Base-by-base conservation (phyloP, 2,797 vertebrate species). In the Argya squamiceps region DNA sequence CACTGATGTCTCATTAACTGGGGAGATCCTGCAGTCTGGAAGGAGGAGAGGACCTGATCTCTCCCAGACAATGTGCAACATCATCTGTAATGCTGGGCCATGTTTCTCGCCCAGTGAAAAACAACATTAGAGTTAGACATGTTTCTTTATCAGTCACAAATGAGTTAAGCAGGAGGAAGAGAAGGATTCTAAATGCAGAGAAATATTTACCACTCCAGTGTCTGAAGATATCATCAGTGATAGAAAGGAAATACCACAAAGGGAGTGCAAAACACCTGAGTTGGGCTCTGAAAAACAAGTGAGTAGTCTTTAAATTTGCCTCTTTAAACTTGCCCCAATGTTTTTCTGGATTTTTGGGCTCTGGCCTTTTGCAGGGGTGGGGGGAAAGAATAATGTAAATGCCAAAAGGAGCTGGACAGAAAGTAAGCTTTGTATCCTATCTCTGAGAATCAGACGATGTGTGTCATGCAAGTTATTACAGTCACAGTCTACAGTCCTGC, bases 381-480 rank as follows among this genome's bases (percentile, higher is more conserved):
- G 23, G 23, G 26, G 27, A 23, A 93, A 93, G 88, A 90, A 91
- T 69, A 92, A 92, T 36, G 68, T 81, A 83, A 94, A 94, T 43
- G 84, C 76, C 53, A 53, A 89, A 97, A 91, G 78, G 74, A 92
- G 58, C 32, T 93, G 96, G 95, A 96, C 91, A 93, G 97, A 97
- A 92, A 80, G 88, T 95, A 90, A 96, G 95, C 96, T 95, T 96
- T 97, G 96, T 96, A 82, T 93, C 83, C 95, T 97, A 93, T 98
- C 96, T 96, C 53, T 98, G 97, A 97, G 96, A 97, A 97, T 97
- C 97, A 97, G 95, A 97, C 69, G 69, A 87, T 96, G 95, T 96
- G 92, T 97, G 96, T 97, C 96, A 95, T 84, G 89, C 85, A 92
- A 97, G 97, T 98, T 98, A 97, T 96, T 97, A 98, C 93, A 97